Conservation (phyloP, 2,888 invertebrate species). For the Drosophila dives region DNA sequence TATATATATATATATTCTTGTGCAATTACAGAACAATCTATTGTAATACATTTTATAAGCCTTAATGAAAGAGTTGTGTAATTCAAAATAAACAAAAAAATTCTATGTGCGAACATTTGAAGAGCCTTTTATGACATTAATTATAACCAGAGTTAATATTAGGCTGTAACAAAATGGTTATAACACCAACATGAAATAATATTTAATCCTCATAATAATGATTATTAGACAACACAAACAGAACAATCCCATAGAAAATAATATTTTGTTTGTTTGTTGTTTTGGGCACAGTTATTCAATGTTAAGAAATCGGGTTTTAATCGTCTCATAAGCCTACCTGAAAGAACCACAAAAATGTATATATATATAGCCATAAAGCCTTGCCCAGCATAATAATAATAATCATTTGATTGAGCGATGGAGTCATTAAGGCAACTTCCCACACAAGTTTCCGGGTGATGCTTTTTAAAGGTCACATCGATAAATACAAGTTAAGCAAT, state of each 20-base stretch:
- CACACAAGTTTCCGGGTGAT: constrained; percentile 15
- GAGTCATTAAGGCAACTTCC: constrained; percentile 12
- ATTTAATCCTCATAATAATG: constrained; percentile 2
- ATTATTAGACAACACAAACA: not conserved
- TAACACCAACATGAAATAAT: not conserved
- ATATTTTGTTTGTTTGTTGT: not conserved
- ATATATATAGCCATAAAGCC: not conserved
- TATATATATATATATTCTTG: not conserved
- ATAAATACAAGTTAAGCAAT: not conserved
- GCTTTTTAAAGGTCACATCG: not conserved
- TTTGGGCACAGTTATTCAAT: constrained; percentile 5
- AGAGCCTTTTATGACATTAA: constrained; percentile 3
- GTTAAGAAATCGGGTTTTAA: not conserved
- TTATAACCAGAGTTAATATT: not conserved
- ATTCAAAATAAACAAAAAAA: not conserved
- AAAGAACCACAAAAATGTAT: not conserved
- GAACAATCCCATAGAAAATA: not conserved
- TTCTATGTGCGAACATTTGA: not conserved
- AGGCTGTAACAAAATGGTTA: not conserved
- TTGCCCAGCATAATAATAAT: not conserved
- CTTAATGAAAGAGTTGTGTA: not conserved
- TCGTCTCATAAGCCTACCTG: not conserved
- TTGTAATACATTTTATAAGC: constrained; percentile 11
- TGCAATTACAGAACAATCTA: constrained; percentile 6
- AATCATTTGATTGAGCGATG: constrained; percentile 10